A percentile compares a stretch with the other conserved stretches of the same genome.
Conservation (phyloP, 2,888 invertebrate genomes). For the Erebia epiphron region DNA sequence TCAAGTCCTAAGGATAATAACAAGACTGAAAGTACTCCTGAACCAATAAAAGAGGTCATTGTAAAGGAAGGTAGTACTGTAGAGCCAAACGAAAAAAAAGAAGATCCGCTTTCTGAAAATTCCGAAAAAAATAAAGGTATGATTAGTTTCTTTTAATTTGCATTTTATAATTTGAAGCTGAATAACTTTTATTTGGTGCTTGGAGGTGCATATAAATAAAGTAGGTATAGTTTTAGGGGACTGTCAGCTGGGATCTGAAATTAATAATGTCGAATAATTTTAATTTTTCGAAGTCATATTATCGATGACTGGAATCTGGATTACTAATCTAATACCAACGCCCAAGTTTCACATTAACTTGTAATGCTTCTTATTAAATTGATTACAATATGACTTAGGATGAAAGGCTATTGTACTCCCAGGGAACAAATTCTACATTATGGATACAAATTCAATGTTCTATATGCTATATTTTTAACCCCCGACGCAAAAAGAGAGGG, state of each 20-base stretch:
- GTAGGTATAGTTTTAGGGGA: too few relatives aligned
- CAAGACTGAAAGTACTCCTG: conserved; percentile 19
- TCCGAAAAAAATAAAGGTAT: conserved; percentile 13
- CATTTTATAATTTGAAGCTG: too few relatives aligned
- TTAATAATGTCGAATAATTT: too few relatives aligned
- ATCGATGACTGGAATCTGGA: too few relatives aligned
- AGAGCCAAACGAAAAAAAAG: conserved; percentile 37
- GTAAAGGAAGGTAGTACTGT: conserved; percentile 35
- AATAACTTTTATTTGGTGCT: too few relatives aligned
- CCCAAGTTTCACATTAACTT: not conserved
- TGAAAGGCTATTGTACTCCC: not conserved
- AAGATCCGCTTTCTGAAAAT: conserved; percentile 4
- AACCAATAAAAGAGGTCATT: conserved; percentile 32
- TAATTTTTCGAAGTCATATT: too few relatives aligned
- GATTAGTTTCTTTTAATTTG: not conserved
- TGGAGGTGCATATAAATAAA: too few relatives aligned
- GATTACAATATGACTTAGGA: not conserved
- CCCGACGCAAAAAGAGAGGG: too few relatives aligned
- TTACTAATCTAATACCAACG: too few relatives aligned
- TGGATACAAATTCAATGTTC: too few relatives aligned
- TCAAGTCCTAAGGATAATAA: conserved; percentile 33
- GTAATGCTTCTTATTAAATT: not conserved
- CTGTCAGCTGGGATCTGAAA: too few relatives aligned
- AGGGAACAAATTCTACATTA: not conserved
- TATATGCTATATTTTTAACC: conserved; percentile 3